Conservation (phyloP, 1,140 invertebrate species). For the Bombyx mori region ASM3026992v2 NC_085107.1:2902001-2902500, state of each 20-base stretch:
- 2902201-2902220: conserved; percentile 22
- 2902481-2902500: conserved; percentile 24
- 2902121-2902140: too few species aligned
- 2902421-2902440: conserved; percentile 34
- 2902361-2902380: too few species aligned
- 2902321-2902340: conserved; percentile 35
- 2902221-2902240: conserved; percentile 56
- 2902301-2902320: conserved; percentile 63
- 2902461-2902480: conserved; percentile 44
- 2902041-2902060: too few species aligned
- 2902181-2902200: conserved; percentile 14
- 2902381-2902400: too few species aligned
- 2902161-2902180: conserved; percentile 1
- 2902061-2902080: too few species aligned
- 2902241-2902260: conserved; percentile 62
- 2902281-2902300: conserved; percentile 58
- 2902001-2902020: too few species aligned
- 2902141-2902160: background rate
- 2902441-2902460: conserved; percentile 65
- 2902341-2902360: conserved; percentile 13
- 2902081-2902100: too few species aligned
- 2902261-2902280: conserved; percentile 58
- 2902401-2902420: too few species aligned
- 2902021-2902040: too few species aligned
- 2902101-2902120: too few species aligned